Conservation (phyloP, 2,113 vertebrate species). For the Cromileptes altivelis region DNA sequence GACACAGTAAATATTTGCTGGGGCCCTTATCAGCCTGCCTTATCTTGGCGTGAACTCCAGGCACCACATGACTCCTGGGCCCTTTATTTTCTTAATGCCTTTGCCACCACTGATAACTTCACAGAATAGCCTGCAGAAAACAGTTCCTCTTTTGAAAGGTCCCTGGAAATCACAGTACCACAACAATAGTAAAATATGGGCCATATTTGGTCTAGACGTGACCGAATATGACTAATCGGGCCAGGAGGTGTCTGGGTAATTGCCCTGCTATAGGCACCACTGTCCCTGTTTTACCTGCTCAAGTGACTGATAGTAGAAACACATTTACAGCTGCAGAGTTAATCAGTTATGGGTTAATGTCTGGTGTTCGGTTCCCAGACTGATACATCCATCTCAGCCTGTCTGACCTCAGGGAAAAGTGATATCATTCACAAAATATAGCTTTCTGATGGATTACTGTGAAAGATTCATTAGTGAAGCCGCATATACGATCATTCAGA, state of each 20-base stretch:
- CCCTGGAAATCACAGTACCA: constrained; percentile 38
- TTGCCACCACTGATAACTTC: constrained; percentile 70
- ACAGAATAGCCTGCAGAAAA: constrained; percentile 48
- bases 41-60: constrained; percentile 83
- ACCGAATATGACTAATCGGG: background rate
- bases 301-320: constrained; percentile 34
- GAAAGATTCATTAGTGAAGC: background rate
- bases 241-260: background rate
- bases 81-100: constrained; percentile 80
- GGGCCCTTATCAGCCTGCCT: constrained; percentile 74
- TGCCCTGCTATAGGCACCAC: background rate
- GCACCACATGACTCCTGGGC: constrained; percentile 72
- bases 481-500: background rate
- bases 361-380: constrained; percentile 35
- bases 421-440: background rate
- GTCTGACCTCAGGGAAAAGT: background rate
- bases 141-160: constrained; percentile 42
- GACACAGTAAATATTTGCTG: constrained; percentile 86
- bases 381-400: constrained; percentile 14
- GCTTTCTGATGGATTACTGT: background rate
- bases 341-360: constrained; percentile 58
- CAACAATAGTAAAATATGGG: constrained; percentile 20
- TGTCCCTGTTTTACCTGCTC: constrained; percentile 27
- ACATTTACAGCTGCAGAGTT: constrained; percentile 57
- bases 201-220: constrained; percentile 37